Base-by-base conservation (phyloP, 1,140 invertebrate genomes). In the Callitettix versicolor region DNA sequence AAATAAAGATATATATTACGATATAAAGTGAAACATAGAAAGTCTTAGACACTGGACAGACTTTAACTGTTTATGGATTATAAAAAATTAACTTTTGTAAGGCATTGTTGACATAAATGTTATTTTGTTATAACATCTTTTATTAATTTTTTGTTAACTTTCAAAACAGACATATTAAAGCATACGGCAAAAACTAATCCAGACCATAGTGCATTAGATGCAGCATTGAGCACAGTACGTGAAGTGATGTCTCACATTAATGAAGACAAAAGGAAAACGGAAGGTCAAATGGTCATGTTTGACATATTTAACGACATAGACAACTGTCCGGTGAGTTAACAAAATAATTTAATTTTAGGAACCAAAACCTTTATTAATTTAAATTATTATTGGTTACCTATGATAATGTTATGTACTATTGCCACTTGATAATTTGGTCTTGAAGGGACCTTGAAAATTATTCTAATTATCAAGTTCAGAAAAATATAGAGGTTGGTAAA, bases 261-360 rank as follows among this genome's bases (percentile, higher is more conserved):
- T 70, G 93, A 98, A 75, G 92, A 96, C 68, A 98, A 96, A 71
- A 76, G 93, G 60, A 91, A 88, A 73, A 95, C 92, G 7, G 95
- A 98, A 71, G 87, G 87, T 0, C 90, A 95, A 70, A 77, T 96
- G 64, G 90, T 86, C 59, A 88, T 98, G 78, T 98, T 98, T 73
- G 91, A 96, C 72, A 93, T 97, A 55, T 91, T 95, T 70, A 94
- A 97, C 71, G 92, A 97, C 68, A 97, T 98, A 64, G 93, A 98
- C 65, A 92, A 94, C 65, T 97, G 93, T 73, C 94, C 95, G 41
- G 84, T 88, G 71, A 79, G 78, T 76, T 24, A 34, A 24, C 20
- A 48, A 43, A 24, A 60, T 43, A 15, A 48, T 57, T 41, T 49
- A n/a, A n/a, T n/a, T 54, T 60, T 59, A 24, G 50, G 22, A 52